Conservation (phyloP, 2,797 vertebrate species). For the Muscicapa comitata region DNA sequence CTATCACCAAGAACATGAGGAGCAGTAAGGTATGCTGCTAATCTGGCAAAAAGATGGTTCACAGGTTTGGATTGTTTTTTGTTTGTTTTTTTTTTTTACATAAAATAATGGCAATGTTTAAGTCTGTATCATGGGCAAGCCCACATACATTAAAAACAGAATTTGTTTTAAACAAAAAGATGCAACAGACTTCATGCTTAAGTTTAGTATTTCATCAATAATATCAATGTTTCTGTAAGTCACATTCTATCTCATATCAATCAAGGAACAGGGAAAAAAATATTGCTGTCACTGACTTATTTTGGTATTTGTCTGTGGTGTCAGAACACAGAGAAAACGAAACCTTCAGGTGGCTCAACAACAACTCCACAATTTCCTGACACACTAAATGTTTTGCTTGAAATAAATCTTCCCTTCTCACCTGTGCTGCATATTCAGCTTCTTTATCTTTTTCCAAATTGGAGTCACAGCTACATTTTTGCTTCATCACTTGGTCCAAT, state of each 20-base stretch:
- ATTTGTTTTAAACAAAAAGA: background rate
- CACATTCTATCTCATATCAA: background rate
- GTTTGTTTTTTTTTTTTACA: background rate
- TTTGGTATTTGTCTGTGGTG: background rate
- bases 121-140: background rate
- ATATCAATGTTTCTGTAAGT: too few relatives aligned
- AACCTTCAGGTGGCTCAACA: background rate
- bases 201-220: background rate
- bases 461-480: slow-evolving; percentile 90
- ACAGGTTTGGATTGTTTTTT: background rate
- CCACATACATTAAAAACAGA: background rate
- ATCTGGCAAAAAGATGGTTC: background rate
- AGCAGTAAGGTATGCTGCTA: background rate
- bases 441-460: slow-evolving; percentile 88
- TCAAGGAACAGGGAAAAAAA: background rate
- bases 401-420: slow-evolving; percentile 60
- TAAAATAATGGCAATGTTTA: background rate
- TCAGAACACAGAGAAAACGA: background rate
- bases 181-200: background rate
- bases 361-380: background rate
- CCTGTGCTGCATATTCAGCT: slow-evolving; percentile 92
- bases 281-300: background rate
- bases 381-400: background rate
- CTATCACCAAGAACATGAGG: background rate
- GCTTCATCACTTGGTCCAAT: slow-evolving; percentile 92